Percentiles rank a stretch among this genome's conserved stretches.
phyloP scores from a whole-genome alignment of 1,140 invertebrate species.

The Drosophila fuyamai region DNA sequence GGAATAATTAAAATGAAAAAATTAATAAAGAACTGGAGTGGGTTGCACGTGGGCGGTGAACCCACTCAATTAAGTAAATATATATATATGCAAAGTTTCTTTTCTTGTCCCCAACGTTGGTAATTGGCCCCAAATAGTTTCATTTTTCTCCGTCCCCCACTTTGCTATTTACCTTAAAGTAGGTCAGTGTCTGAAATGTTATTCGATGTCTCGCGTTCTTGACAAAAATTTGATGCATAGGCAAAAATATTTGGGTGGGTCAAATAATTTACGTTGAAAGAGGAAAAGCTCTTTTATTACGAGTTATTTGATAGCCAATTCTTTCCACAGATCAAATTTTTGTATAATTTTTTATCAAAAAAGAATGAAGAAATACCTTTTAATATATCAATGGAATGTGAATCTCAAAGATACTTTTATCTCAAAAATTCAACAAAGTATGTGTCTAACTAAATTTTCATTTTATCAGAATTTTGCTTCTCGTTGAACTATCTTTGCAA shows the following conservation, averaged over 20 bases:
- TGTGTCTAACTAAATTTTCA: background rate
- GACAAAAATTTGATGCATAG: conserved; percentile 58
- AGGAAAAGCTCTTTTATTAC: conserved; percentile 20
- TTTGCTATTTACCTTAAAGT: conserved; percentile 49
- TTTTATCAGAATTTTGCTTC: background rate
- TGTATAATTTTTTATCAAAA: background rate
- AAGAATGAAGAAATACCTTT: background rate
- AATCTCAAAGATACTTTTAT: background rate
- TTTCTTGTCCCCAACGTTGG: conserved; percentile 41
- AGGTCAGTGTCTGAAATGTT: conserved; percentile 64
- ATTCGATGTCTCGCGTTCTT: conserved; percentile 50
- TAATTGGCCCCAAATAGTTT: conserved; percentile 50
- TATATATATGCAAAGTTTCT: conserved; percentile 42
- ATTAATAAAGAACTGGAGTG: conserved; percentile 38
- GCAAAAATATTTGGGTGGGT: conserved; percentile 43
- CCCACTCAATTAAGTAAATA: conserved; percentile 35
- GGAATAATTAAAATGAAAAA: conserved; percentile 30
- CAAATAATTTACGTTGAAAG: conserved; percentile 17
- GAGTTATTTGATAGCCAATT: conserved; percentile 1
- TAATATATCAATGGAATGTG: conserved; percentile 13
- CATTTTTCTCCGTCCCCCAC: conserved; percentile 18
- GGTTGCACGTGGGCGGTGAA: background rate
- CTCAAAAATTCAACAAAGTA: background rate
- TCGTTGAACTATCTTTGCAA: background rate
- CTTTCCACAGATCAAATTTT: background rate